phyloP scores from a whole-genome alignment of 2,888 invertebrate species.

The Euclidia mi region DNA sequence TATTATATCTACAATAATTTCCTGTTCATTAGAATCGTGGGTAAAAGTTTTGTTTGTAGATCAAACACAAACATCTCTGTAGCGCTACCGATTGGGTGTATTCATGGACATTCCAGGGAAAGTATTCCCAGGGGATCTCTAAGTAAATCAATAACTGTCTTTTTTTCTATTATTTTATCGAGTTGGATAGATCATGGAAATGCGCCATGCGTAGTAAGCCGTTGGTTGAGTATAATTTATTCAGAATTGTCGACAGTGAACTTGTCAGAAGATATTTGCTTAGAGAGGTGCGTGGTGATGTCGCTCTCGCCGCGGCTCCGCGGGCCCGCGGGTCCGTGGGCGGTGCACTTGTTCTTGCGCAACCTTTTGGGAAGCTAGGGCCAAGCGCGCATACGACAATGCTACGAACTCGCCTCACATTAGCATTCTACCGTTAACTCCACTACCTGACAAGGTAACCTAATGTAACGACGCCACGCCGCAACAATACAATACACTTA shows the following conservation, averaged over 20 bases:
- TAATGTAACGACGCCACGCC: constrained; percentile 61
- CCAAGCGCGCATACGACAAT: constrained; percentile 71
- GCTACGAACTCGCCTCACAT: constrained; percentile 74
- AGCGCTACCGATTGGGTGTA: too few species aligned
- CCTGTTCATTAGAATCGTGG: constrained; percentile 1
- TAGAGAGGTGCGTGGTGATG: constrained; percentile 53
- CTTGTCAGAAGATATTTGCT: constrained; percentile 71
- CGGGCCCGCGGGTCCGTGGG: constrained; percentile 36
- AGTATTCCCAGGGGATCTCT: too few species aligned
- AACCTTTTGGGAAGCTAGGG: constrained; percentile 78
- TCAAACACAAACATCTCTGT: too few species aligned
- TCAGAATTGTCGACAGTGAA: constrained; percentile 79
- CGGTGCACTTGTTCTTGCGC: constrained; percentile 83
- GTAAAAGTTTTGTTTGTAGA: neutral
- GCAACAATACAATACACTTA: constrained; percentile 41
- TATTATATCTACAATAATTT: constrained; percentile 6
- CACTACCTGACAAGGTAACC: constrained; percentile 72
- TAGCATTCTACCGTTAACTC: constrained; percentile 88
- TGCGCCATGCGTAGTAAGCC: constrained; percentile 39
- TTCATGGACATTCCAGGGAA: too few species aligned
- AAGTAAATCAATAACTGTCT: too few species aligned
- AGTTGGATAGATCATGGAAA: neutral
- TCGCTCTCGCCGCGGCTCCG: constrained; percentile 43
- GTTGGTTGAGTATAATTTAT: constrained; percentile 52
- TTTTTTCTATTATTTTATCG: too few species aligned